Evolutionary conservation across 2,888 invertebrate species (phyloP), one percentile per base, ranked within the genome.

Genomic region (Drymonia ruficornis): DNA sequence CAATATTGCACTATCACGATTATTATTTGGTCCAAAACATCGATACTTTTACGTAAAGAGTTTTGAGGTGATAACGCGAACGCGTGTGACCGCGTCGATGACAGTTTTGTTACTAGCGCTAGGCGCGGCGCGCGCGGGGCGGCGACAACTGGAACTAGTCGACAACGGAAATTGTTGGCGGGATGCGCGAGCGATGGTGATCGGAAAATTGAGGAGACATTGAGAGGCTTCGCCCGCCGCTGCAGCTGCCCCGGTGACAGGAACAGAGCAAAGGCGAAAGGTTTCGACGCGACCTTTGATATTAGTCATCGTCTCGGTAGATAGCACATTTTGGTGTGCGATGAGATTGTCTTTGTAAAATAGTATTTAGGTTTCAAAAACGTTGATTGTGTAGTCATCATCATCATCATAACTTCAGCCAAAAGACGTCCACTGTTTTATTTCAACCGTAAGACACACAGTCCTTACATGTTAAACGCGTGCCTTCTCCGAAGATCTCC

Each of bases 31-130:
- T 76, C 76, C 79, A 79, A 75, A 80, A 80, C 82, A 80, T 80
- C 80, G 75, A 79, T 84, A 84, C 80, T 70, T 72, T 76, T 74
- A 74, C 87, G 90, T 87, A 87, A 82, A 79, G 81, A 86, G 85
- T 85, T 82, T 81, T 80, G 78, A 80, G 55, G 47, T 52, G 65
- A 60, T 67, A 66, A 61, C 61, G 59, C 61, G 49, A 34, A 54
- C 61, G 49, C 70, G 72, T 69, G 59, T 55, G 50, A 53, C 44
- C 61, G 0, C 59, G 49, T 46, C 69, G 71, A 70, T 77, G 79
- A 73, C 73, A 67, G 64, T 61, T 56, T 68, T 78, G 78, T 83
- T 74, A 87, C 87, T 87, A 85, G 82, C 82, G 84, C 80, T 70
- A 9, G 49, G 56, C 50, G 54, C 31, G 63, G 36, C 50, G 51